Base-by-base conservation (phyloP, 1,140 invertebrate genomes). In the Dreissena polymorpha region DNA sequence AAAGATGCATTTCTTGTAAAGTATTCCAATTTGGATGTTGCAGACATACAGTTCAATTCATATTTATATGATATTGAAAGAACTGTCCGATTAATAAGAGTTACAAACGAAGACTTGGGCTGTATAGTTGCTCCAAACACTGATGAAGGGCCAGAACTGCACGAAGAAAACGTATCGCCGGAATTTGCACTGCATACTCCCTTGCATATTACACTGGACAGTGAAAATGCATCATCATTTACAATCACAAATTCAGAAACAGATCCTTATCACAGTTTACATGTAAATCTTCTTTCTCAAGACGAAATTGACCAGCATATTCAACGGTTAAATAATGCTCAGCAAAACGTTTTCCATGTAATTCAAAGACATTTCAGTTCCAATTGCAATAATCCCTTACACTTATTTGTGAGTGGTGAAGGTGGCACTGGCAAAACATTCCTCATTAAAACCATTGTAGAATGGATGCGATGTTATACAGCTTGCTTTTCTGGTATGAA, bases 361-460 rank as follows among this genome's bases (percentile, higher is more conserved):
- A 55, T 75, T 10, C 23, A 51, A 50, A 53, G n/a, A 25, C 71
- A 75, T 70, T 75, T 60, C 39, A 55, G 75, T 50, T 75, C 53
- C 49, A n/a, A 65, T 21, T 27, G 53, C 50, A 57, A 65, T 70
- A 13, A 25, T 0, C 76, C 77, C 21, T 50, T 80, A 23, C 49
- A 57, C 49, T 64, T 83, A 8, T 83, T 71, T 76, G 82, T 86
- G 6, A 81, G 68, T 70, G 85, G 85, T 70, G 83, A 75, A 55
- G 83, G 57, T 50, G 85, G 85, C 13, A 77, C 74, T 63, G 83
- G 85, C 1, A 86, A 86, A 85, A 84, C 21, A n/a, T 75, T 68
- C 57, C 16, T 79, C 10, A 70, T 79, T 14, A 25, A 25, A 25
- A 16, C 69, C 7, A 53, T 71, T 14, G 73, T 71, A 64, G 68